Evolutionary conservation across 1,140 invertebrate genomes (phyloP), one percentile per base, ranked within the genome.

Genomic region (Pseudobourletiella spinata): DNA sequence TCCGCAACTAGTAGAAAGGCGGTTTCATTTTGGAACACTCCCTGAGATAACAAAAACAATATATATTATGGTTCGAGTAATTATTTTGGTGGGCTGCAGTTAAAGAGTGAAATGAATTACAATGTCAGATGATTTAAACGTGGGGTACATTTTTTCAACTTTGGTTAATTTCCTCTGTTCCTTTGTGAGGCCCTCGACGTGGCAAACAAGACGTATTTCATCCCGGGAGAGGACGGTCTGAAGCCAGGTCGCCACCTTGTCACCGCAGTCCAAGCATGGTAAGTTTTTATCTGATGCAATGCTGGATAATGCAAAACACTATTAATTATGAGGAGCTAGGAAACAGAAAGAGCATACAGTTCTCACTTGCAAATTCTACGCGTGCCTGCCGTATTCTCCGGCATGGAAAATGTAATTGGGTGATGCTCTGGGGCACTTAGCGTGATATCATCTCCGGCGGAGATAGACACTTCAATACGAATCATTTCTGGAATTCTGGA

Each of bases 181-280:
- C 71, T 72, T 55, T 2, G 26, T 55, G 32, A 39, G 3, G n/a
- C 52, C 52, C 18, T 61, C 65, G 57, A 44, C 61, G 63, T 59
- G 61, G 54, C 70, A 73, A 16, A 72, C 68, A 3, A 76, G 48
- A 8, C 70, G 60, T 1, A 73, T 28, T 0, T 66, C 68, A 22
- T 59, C 51, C 22, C 63, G 54, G 2, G 64, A 66, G 22, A 75
- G 65, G 51, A 65, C 74, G 14, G 52, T 63, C 25, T 63, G 63
- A 24, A 76, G 52, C 74, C 74, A 76, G 1, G 67, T 51, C 2
- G 72, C 67, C 24, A 72, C 73, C 22, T 70, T 67, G 28, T 72
- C 66, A 1, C 75, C 75, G 64, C 73, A 75, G 60, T 76, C 74
- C 18, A 74, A 22, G 3, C 67, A 72, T 3, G 70, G 62, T 8